phyloP scores from a whole-genome alignment of 2,797 vertebrate species.

The Parambassis ranga region DNA sequence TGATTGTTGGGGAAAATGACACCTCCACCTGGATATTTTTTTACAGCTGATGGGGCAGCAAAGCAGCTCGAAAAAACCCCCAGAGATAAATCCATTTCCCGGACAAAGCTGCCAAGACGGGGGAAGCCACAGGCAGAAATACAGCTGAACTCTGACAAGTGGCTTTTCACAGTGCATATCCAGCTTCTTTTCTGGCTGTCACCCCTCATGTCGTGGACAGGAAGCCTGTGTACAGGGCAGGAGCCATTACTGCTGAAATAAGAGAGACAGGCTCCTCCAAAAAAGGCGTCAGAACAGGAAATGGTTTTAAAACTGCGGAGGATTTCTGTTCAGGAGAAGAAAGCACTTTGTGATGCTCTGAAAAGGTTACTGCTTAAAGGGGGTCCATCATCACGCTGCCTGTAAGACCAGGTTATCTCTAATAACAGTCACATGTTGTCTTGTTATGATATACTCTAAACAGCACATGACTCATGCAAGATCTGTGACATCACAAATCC shows the following conservation, averaged over 20 bases:
- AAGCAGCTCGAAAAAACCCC: neutral
- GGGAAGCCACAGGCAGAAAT: neutral
- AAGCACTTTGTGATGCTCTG: neutral
- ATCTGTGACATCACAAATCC: no score
- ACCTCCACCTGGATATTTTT: constrained; percentile 2
- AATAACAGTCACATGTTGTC: no score
- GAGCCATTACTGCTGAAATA: constrained; percentile 6
- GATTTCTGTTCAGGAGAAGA: neutral
- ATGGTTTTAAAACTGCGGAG: neutral
- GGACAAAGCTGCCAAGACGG: neutral
- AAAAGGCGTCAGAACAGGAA: neutral
- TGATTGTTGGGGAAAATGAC: neutral
- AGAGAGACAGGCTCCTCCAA: neutral
- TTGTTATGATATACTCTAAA: no score
- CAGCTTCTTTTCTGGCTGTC: constrained; percentile 2
- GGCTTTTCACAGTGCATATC: constrained; percentile 9
- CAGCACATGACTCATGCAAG: no score
- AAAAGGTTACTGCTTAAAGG: no score
- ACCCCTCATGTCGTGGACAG: neutral
- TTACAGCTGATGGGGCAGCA: neutral
- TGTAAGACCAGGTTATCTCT: no score
- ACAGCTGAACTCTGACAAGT: neutral
- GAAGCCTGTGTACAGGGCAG: neutral
- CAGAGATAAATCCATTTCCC: constrained; percentile 9
- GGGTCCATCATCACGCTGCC: no score